Evolutionary conservation across 2,797 vertebrate species (phyloP).

Genomic region (Melanotaenia nigrans): DNA sequence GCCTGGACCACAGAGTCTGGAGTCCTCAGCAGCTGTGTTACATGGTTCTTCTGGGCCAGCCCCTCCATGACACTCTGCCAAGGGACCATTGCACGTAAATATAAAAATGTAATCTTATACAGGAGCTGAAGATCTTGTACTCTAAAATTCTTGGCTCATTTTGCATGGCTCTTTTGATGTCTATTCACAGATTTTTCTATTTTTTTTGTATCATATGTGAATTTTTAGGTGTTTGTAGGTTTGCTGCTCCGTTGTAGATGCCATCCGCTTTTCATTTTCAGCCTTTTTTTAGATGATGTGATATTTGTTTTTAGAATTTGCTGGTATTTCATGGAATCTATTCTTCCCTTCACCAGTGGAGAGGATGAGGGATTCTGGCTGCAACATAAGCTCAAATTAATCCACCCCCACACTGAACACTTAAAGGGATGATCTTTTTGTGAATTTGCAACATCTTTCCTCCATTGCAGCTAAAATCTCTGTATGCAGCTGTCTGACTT

Average conservation of each 20-base stretch:
- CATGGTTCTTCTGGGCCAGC: slow-evolving; percentile 82
- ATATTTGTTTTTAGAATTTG: neutral
- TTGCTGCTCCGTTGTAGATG: neutral
- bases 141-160: neutral
- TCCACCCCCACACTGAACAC: neutral
- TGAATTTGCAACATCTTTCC: neutral
- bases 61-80: slow-evolving; percentile 80
- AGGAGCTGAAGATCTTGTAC: neutral
- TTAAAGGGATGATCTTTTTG: neutral
- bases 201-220: too few species aligned
- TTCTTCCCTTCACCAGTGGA: neutral
- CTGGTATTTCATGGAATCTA: neutral
- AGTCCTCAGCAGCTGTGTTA: slow-evolving; percentile 72
- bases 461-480: neutral
- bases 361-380: neutral
- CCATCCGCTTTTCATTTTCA: too few species aligned
- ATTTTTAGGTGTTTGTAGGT: neutral
- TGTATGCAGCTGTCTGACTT: neutral
- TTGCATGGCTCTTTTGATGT: neutral
- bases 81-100: slow-evolving; percentile 20
- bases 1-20: slow-evolving; percentile 83
- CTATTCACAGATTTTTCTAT: neutral
- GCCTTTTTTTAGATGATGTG: neutral
- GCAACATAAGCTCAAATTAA: neutral
- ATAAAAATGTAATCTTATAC: neutral